Conservation (phyloP, 2,797 vertebrate species). For the Mormyrus proboscirostris region DNA sequence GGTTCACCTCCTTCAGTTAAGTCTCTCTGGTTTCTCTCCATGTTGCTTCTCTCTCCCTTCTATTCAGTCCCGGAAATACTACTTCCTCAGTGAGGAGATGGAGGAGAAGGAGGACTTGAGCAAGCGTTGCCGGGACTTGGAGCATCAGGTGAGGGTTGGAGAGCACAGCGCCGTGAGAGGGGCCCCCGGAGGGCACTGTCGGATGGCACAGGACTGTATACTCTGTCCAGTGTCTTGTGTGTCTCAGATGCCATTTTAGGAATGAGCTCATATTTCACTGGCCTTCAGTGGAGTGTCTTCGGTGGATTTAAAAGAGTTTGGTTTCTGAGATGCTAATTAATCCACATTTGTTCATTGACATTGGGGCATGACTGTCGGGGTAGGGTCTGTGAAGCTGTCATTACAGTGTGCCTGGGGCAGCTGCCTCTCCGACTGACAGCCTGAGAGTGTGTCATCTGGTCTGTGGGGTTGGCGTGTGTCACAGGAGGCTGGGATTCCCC, state of each 20-base stretch:
- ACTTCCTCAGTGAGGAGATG: constrained; percentile 79
- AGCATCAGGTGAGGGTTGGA: constrained; percentile 71
- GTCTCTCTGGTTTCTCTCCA: neutral
- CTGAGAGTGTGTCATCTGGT: neutral
- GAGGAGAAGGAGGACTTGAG: constrained; percentile 65
- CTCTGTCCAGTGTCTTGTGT: neutral
- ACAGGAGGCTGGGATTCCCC: neutral
- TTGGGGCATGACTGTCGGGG: neutral
- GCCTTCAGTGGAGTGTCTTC: neutral
- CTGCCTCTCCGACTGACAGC: neutral
- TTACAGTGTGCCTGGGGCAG: neutral
- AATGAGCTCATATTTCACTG: neutral
- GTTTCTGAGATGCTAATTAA: neutral
- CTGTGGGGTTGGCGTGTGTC: neutral
- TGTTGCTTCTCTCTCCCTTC: neutral
- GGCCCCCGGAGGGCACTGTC: neutral
- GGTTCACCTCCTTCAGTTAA: neutral
- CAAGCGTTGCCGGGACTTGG: constrained; percentile 70
- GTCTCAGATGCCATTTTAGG: neutral
- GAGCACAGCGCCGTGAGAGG: neutral
- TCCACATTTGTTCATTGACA: constrained; percentile 2
- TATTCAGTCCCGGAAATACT: constrained; percentile 83
- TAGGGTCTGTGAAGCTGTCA: neutral
- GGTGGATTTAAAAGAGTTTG: neutral
- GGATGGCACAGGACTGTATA: neutral